phyloP scores from a whole-genome alignment of 2,888 invertebrate genomes.

The Psococerastis gibbosa region DNA sequence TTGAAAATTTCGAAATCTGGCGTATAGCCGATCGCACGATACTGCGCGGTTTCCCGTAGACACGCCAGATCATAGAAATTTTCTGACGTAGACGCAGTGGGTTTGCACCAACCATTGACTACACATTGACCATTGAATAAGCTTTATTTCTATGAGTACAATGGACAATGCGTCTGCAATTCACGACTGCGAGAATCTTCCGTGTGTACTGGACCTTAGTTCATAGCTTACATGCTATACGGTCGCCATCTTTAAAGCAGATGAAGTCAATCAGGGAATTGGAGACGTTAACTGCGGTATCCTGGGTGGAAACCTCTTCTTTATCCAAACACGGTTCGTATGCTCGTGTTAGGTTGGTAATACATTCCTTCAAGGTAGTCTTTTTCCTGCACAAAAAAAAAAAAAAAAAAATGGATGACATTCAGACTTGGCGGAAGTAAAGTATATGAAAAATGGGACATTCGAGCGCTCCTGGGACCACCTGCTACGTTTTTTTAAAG shows the following conservation, averaged over 20 bases:
- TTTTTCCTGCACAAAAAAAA: constrained; percentile 31
- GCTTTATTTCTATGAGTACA: background rate
- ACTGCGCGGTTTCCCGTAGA: too few species aligned
- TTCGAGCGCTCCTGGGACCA: too few species aligned
- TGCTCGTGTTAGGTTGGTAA: constrained; percentile 34
- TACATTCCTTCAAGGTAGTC: constrained; percentile 37
- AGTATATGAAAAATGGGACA: too few species aligned
- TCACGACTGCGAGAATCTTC: too few species aligned
- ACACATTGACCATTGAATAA: background rate
- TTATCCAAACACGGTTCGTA: constrained; percentile 42
- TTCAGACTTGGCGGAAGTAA: too few species aligned
- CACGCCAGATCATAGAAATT: too few species aligned
- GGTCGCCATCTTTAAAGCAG: constrained; percentile 63
- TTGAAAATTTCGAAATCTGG: too few species aligned
- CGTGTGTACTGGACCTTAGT: too few species aligned
- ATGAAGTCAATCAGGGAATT: constrained; percentile 50
- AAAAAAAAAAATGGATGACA: background rate
- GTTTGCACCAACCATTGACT: background rate
- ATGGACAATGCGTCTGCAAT: background rate
- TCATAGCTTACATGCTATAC: constrained; percentile 48
- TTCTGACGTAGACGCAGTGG: too few species aligned
- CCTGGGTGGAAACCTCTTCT: constrained; percentile 39
- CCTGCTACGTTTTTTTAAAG: too few species aligned
- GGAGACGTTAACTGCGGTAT: constrained; percentile 43
- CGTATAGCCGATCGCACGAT: too few species aligned